Percentiles rank a stretch among this genome's conserved stretches.
Conservation (phyloP, 2,888 invertebrate species). For the Nymphalis urticae region DNA sequence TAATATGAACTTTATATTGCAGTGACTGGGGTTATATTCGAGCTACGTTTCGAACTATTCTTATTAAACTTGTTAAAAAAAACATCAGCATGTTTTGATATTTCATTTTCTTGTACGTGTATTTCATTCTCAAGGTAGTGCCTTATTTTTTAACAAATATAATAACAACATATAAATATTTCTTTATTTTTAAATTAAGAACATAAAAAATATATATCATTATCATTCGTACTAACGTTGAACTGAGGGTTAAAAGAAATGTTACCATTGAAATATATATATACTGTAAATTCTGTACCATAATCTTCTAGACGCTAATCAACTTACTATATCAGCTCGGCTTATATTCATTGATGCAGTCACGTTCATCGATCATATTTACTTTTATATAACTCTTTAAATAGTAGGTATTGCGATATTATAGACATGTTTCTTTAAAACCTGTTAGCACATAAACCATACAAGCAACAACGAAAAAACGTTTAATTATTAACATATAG, state of each 20-base stretch:
- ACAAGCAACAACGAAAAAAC: not conserved
- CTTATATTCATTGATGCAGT: constrained; percentile 1
- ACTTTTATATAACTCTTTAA: not conserved
- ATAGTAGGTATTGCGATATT: not conserved
- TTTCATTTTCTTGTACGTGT: too few species aligned
- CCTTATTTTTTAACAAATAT: too few species aligned
- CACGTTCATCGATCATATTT: not conserved
- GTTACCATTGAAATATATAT: too few species aligned
- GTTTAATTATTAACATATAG: not conserved
- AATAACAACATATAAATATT: too few species aligned
- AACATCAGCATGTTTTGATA: not conserved
- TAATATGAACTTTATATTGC: constrained; percentile 2
- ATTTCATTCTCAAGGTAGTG: too few species aligned
- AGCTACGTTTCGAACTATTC: too few species aligned
- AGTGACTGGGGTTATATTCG: not conserved
- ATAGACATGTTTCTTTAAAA: not conserved
- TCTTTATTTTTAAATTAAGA: too few species aligned
- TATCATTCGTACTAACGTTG: too few species aligned
- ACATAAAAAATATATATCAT: too few species aligned
- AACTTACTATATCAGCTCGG: too few species aligned
- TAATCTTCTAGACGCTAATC: not conserved
- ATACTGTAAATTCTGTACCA: not conserved
- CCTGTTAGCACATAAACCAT: not conserved
- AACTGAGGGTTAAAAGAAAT: too few species aligned
- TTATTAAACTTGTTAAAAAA: not conserved